A percentile compares a stretch with the other conserved stretches of the same genome.
Conservation (phyloP, 2,797 vertebrate genomes). For the Sorex maritimensis region DNA sequence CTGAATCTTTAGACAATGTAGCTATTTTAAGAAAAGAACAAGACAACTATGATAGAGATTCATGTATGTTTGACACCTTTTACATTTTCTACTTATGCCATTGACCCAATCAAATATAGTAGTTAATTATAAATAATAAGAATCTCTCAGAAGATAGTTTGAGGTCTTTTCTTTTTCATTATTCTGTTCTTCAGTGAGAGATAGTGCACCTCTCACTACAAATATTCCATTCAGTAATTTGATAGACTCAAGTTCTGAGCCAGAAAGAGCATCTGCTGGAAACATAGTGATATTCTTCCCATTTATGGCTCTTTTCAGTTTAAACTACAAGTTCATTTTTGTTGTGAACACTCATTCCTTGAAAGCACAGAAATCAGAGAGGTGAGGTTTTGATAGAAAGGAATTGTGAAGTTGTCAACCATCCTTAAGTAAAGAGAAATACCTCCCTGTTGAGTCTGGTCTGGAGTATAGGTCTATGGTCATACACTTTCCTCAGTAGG, state of each 20-base stretch:
- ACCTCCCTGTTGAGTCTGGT: no score
- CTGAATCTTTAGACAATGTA: background rate
- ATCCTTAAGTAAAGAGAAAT: slow-evolving; percentile 6
- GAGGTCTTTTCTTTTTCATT: background rate
- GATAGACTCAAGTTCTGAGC: slow-evolving; percentile 29
- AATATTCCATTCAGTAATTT: slow-evolving; percentile 74
- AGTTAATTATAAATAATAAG: slow-evolving; percentile 41
- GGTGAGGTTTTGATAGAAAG: slow-evolving; percentile 50
- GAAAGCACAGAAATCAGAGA: slow-evolving; percentile 55
- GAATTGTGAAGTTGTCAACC: slow-evolving; percentile 29
- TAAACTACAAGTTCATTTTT: slow-evolving; percentile 52
- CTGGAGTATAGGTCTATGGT: no score
- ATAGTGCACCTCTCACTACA: background rate
- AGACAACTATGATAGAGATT: background rate
- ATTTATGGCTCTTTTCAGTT: slow-evolving; percentile 47
- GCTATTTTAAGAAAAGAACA: slow-evolving; percentile 1
- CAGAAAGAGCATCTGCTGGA: slow-evolving; percentile 61
- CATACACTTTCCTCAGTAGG: no score
- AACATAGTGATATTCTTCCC: slow-evolving; percentile 61
- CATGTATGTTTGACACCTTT: background rate
- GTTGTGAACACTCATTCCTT: slow-evolving; percentile 33
- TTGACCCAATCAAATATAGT: background rate
- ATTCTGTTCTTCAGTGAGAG: background rate
- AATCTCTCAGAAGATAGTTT: slow-evolving; percentile 50
- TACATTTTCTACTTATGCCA: background rate